phyloP scores from a whole-genome alignment of 2,888 invertebrate species.

The Drosophila conformis region DNA sequence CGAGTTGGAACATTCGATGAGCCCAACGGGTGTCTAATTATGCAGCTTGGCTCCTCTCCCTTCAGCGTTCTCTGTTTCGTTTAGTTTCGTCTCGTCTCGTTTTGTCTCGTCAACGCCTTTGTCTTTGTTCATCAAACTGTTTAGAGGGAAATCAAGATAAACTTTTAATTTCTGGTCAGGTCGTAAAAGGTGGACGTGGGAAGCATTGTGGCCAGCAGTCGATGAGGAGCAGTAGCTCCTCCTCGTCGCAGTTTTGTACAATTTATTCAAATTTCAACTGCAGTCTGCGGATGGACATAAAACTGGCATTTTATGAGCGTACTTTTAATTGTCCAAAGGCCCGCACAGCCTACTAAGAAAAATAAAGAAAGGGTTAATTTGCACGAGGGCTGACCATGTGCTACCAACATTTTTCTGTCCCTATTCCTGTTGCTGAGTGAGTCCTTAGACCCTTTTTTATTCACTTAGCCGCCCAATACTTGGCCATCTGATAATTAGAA shows the following conservation, averaged over 20 bases:
- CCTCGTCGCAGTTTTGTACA: conserved; percentile 72
- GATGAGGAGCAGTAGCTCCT: conserved; percentile 30
- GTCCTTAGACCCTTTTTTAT: conserved; percentile 71
- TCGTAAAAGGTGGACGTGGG: conserved; percentile 73
- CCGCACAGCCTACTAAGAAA: conserved; percentile 8
- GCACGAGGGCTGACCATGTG: conserved; percentile 67
- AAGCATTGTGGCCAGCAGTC: conserved; percentile 48
- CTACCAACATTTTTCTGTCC: conserved; percentile 32
- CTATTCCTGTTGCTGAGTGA: conserved; percentile 28
- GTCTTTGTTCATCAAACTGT: conserved; percentile 76
- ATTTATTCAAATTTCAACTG: conserved; percentile 82
- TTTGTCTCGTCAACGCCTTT: conserved; percentile 56
- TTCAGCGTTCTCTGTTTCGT: neutral
- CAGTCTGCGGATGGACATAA: conserved; percentile 69
- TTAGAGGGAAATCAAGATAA: conserved; percentile 79
- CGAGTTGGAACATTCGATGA: conserved; percentile 17
- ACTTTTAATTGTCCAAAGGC: conserved; percentile 67
- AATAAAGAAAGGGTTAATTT: conserved; percentile 71
- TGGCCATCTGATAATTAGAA: conserved; percentile 79
- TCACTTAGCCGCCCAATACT: conserved; percentile 62
- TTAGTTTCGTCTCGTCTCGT: conserved; percentile 27
- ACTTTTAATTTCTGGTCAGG: conserved; percentile 78
- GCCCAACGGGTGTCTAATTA: conserved; percentile 74
- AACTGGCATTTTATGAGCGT: conserved; percentile 72
- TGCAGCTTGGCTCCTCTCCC: conserved; percentile 54